phyloP scores from a whole-genome alignment of 2,888 invertebrate species.

The Morpho deidamia region DNA sequence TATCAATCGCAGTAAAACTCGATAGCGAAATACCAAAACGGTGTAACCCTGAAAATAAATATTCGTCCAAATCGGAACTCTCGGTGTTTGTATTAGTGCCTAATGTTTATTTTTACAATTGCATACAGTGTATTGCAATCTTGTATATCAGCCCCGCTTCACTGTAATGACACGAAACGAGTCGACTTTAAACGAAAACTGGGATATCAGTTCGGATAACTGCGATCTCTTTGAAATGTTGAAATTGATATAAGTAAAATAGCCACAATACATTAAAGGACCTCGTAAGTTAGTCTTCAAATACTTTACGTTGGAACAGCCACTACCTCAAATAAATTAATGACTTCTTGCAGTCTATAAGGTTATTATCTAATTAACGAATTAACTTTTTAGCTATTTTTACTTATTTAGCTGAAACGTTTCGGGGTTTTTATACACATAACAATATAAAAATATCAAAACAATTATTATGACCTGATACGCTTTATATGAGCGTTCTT shows the following conservation, averaged over 20 bases:
- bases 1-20: slow-evolving; percentile 77
- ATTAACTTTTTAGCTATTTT: too few species aligned
- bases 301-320: too few species aligned
- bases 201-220: slow-evolving; percentile 59
- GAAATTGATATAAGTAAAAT: slow-evolving; percentile 10
- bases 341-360: too few species aligned
- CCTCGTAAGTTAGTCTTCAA: too few species aligned
- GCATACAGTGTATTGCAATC: slow-evolving; percentile 33
- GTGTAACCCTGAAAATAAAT: slow-evolving; percentile 22
- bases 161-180: slow-evolving; percentile 65
- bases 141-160: slow-evolving; percentile 59
- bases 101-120: not conserved
- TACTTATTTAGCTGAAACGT: too few species aligned
- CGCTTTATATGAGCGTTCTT: too few species aligned
- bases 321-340: too few species aligned
- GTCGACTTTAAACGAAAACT: slow-evolving; percentile 64
- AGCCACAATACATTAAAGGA: not conserved
- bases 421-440: too few species aligned
- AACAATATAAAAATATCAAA: too few species aligned
- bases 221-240: slow-evolving; percentile 45
- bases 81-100: not conserved
- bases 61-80: slow-evolving; percentile 32
- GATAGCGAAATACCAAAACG: slow-evolving; percentile 38
- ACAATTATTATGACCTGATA: too few species aligned
- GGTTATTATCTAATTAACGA: too few species aligned